These are phyloP conservation scores for Chondrosia reniformis DNA, from an alignment of 37 sponge, comb jelly and placozoan genomes.

Conservation along the genomic window DNA sequence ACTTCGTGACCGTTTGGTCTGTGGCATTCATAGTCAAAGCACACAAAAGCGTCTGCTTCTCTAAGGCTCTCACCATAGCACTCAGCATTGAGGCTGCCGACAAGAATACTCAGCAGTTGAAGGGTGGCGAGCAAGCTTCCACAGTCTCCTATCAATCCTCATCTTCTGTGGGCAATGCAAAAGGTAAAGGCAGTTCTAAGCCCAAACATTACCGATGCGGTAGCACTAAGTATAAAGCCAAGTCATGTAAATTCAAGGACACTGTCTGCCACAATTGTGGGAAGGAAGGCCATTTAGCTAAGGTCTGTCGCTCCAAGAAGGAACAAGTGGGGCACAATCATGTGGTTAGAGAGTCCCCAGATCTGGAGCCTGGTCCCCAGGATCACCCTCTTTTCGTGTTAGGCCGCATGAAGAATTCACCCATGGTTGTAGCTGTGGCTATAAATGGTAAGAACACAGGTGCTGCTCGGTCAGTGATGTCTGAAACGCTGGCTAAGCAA, in stretches of 20 bases:
- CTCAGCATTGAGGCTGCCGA: not conserved
- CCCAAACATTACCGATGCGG: constrained; percentile 30
- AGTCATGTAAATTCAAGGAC: not conserved
- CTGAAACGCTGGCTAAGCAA: not conserved
- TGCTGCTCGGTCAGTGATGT: constrained; percentile 18
- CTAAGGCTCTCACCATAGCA: not conserved
- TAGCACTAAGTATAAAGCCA: not conserved
- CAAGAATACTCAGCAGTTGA: not conserved
- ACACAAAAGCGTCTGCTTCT: not conserved
- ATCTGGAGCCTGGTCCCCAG: not conserved
- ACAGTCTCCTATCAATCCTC: too few species aligned
- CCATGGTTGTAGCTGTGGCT: not conserved
- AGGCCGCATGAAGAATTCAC: not conserved
- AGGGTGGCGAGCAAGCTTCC: not conserved
- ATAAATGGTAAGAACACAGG: constrained; percentile 11
- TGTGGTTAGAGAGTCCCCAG: not conserved
- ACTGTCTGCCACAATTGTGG: not conserved
- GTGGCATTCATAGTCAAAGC: not conserved
- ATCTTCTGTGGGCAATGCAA: too few species aligned
- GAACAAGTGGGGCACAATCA: not conserved
- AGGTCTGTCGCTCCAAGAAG: not conserved
- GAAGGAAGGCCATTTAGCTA: constrained; percentile 28
- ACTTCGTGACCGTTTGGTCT: not conserved
- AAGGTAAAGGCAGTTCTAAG: not conserved
- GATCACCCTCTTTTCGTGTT: not conserved